Base-by-base conservation (phyloP, 2,888 invertebrate genomes). In the Drosophila flavopinicola region DNA sequence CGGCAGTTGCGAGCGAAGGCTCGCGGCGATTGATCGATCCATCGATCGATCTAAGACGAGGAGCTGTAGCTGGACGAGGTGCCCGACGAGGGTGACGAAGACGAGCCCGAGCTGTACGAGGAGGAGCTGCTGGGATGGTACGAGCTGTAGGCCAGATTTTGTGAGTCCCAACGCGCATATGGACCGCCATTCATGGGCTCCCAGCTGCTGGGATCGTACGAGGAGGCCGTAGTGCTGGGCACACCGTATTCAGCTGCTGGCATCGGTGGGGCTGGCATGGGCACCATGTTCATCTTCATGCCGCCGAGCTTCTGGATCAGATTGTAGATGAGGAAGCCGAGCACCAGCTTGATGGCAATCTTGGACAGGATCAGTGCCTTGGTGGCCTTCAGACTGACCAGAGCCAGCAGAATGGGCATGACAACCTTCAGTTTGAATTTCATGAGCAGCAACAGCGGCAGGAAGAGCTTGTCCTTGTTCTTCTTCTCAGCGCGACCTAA, bases 321-420 rank as follows among this genome's bases (percentile, higher is more conserved):
- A 88, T 96, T 95, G 90, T 95, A 94, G 75, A 95, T 94, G 45
- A 96, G 92, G 92, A 97, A 96, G 61, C 96, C 96, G 47, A 96
- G 92, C 41, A 96, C 96, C 65, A 96, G 92, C 29, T 95, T 93
- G 88, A 97, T 94, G 66, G 96, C 96, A 77, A 96, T 92, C 90
- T 97, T 97, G 89, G 96, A 96, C 83, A 96, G 93, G 66, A 97
- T 93, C 69, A 96, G 92, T 64, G 97, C 97, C 91, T 96, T 96
- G 82, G 95, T 92, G 20, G 97, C 95, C 91, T 96, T 96, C 77
- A 96, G 92, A 70, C 96, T 95, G 88, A 96, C 94, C 84, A 96
- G 91, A 38, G 94, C 93, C 25, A 96, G 93, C 78, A 96, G 93
- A 85, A 97, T 95, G 30, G 96, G 97, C 94, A 95, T 95, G 66